Percentiles rank a stretch among this genome's conserved stretches.
Evolutionary conservation across 2,113 vertebrate genomes (phyloP).

Genomic region (zebrafish (Danio rerio)): GRCz12tu NC_133178.1:42526501-42527000

Average conservation of each 20-base stretch:
- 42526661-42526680: conserved; percentile 2
- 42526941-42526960: conserved; percentile 58
- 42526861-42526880: background rate
- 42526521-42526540: background rate
- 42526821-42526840: background rate
- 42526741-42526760: background rate
- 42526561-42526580: background rate
- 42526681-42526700: background rate
- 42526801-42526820: background rate
- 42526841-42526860: background rate
- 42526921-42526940: conserved; percentile 40
- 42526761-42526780: background rate
- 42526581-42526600: background rate
- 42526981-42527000: conserved; percentile 70
- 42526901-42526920: background rate
- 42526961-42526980: conserved; percentile 67
- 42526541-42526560: background rate
- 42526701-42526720: background rate
- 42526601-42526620: conserved; percentile 15
- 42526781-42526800: conserved; percentile 4
- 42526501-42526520: background rate
- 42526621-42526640: background rate
- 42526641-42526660: background rate
- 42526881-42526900: background rate
- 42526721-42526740: background rate